Evolutionary conservation across 2,888 invertebrate genomes (phyloP), one percentile per base, ranked within the genome.

Genomic region (Oligia latruncula): DNA sequence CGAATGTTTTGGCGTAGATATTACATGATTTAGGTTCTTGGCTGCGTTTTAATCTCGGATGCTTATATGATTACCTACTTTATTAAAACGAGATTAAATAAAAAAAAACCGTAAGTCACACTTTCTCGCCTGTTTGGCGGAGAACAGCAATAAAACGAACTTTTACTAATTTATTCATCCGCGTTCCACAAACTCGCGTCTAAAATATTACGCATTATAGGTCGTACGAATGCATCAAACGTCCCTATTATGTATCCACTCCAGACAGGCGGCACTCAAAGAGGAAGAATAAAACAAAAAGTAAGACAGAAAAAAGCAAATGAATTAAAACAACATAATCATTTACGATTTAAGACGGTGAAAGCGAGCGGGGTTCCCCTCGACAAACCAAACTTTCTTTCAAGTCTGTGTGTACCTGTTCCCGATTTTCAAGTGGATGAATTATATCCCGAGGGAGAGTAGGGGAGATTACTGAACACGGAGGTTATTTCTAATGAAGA

Each of bases 311-410:
- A 94, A 94, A 94, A 96, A 96, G 96, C 96, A 95, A 96, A 96
- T 95, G 95, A 96, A 96, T 96, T 96, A 96, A 96, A 96, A 96
- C 95, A 96, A 96, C 96, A 96, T 96, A 96, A 96, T 96, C 95
- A 95, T 96, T 96, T 95, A 96, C 94, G 95, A 95, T 95, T 95
- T 95, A 95, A 95, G 95, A 94, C 93, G 93, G 92, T 90, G 93
- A 94, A 93, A 94, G 94, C 92, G 93, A 93, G 94, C 92, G 94
- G 93, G 91, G 92, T 90, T 94, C 95, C 95, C 96, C 96, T 95
- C 95, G 92, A 91, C 95, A 95, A 95, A 95, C 95, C 93, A 95
- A 96, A 96, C 95, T 95, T 96, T 96, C 95, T 96, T 95, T 96
- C 93, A 95, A 96, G 96, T 96, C 96, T 92, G 93, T 94, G 95